These are phyloP conservation scores for Neoseiulus cucumeris DNA, from an alignment of 1,140 invertebrate species.

Conservation along the genomic window DNA sequence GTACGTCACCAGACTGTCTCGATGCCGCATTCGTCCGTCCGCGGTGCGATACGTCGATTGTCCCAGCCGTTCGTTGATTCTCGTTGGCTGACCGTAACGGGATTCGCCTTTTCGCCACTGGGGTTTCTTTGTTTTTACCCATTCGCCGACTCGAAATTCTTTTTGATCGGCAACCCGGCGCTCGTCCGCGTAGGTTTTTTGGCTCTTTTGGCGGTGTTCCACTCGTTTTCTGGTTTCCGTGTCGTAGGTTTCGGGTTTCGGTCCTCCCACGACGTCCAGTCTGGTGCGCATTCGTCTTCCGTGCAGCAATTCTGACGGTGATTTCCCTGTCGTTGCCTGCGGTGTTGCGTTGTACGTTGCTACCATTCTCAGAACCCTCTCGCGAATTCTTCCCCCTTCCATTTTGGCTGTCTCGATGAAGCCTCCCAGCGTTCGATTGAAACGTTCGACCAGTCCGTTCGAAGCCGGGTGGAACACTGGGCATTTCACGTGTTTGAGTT, in stretches of 20 bases:
- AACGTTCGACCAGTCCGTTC: neutral
- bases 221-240: neutral
- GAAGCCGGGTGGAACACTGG: neutral
- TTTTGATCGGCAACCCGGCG: neutral
- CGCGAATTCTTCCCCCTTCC: neutral
- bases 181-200: neutral
- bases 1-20: neutral
- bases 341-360: neutral
- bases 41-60: neutral
- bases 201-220: neutral
- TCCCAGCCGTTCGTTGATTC: neutral
- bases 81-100: neutral
- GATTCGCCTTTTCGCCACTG: neutral
- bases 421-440: neutral
- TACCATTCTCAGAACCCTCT: neutral
- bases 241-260: neutral
- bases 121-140: neutral
- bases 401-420: neutral
- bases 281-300: neutral
- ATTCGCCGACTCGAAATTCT: neutral
- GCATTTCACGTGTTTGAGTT: neutral
- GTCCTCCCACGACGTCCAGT: neutral
- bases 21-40: neutral
- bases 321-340: neutral
- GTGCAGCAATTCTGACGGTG: conserved; percentile 1